Percentiles rank a stretch among this genome's conserved stretches.
phyloP scores from a whole-genome alignment of 2,888 invertebrate species.

The Microplitis deprimator region DNA sequence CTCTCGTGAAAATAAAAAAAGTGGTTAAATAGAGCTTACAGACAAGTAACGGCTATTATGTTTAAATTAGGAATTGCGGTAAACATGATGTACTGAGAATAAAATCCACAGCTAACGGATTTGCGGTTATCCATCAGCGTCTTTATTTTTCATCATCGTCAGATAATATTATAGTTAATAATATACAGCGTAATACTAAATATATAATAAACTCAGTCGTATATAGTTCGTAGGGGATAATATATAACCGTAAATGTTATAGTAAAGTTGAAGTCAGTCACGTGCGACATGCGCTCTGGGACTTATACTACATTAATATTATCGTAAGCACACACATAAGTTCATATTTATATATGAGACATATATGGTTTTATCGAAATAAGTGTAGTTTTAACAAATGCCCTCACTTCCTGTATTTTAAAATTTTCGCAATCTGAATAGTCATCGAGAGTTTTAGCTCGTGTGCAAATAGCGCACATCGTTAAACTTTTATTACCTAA shows the following conservation, averaged over 20 bases:
- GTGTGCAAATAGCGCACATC: conserved; percentile 11
- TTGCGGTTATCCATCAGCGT: conserved; percentile 1
- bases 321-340: conserved; percentile 6
- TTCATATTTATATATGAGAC: not conserved
- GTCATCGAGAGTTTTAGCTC: not conserved
- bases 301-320: not conserved
- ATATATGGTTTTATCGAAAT: not conserved
- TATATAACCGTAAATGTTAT: conserved; percentile 50
- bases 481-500: conserved; percentile 34
- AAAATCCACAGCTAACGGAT: conserved; percentile 6
- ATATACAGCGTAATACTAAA: not conserved
- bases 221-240: conserved; percentile 27
- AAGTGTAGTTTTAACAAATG: not conserved
- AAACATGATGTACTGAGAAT: not conserved
- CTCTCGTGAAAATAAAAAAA: not conserved
- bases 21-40: not conserved
- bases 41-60: not conserved
- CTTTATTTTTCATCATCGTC: conserved; percentile 3
- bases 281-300: conserved; percentile 45
- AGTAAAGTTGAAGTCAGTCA: conserved; percentile 52
- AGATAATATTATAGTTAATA: not conserved
- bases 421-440: not conserved
- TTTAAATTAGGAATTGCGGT: conserved; percentile 1
- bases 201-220: not conserved
- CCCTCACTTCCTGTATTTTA: not conserved